phyloP scores from a whole-genome alignment of 2,797 vertebrate genomes.

The Erethizon dorsatum region DNA sequence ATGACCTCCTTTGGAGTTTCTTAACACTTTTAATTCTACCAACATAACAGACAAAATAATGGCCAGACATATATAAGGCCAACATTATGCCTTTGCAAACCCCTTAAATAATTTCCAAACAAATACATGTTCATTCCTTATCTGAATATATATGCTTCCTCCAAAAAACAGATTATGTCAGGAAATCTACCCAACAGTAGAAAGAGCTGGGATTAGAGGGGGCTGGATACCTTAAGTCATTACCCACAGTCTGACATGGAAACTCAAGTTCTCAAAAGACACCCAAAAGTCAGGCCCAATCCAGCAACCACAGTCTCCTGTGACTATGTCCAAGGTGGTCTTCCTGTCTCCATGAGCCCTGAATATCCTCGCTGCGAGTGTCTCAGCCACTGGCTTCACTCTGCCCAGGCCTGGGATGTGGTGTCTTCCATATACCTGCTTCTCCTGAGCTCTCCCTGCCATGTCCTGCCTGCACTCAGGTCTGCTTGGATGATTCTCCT shows the following conservation, averaged over 20 bases:
- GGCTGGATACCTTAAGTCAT: neutral
- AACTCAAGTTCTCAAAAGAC: neutral
- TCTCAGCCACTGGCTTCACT: neutral
- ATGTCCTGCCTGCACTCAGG: rapidly evolving
- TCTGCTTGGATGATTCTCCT: neutral
- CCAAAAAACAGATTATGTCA: neutral
- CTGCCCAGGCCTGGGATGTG: neutral
- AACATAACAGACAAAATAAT: neutral
- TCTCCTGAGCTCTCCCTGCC: neutral
- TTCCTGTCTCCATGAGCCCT: neutral
- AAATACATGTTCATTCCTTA: neutral
- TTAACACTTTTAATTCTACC: conserved; percentile 18
- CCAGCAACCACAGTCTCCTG: neutral
- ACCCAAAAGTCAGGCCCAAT: neutral
- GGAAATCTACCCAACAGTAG: neutral
- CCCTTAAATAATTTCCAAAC: neutral
- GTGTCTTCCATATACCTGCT: neutral
- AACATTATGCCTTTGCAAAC: neutral
- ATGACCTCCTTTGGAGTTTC: neutral
- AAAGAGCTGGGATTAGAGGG: neutral
- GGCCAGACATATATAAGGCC: neutral
- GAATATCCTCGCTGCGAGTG: neutral
- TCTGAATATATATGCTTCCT: neutral
- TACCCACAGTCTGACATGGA: neutral
- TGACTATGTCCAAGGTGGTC: neutral